Evolutionary conservation across 1,140 invertebrate species (phyloP).

Genomic region (Neotoxoptera formosana): DNA sequence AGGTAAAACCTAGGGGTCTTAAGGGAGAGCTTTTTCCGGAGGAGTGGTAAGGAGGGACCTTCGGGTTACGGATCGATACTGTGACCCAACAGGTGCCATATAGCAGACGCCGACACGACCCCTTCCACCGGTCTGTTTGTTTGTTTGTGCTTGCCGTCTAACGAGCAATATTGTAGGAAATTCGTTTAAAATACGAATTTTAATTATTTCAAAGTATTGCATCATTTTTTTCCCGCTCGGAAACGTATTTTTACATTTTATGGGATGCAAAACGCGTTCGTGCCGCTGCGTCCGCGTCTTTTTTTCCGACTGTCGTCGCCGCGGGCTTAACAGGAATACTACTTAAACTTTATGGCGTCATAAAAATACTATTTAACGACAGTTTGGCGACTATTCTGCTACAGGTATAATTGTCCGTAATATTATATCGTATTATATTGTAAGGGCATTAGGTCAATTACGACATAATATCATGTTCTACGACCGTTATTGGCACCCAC

Average conservation of each 20-base stretch:
- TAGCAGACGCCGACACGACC: conserved; percentile 22
- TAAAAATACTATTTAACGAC: background rate
- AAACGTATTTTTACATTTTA: background rate
- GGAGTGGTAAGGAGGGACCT: conserved; percentile 8
- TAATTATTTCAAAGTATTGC: background rate
- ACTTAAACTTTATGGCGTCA: background rate
- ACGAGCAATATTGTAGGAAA: background rate
- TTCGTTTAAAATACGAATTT: background rate
- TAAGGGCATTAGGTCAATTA: background rate
- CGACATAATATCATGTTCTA: background rate
- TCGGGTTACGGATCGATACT: conserved; percentile 32
- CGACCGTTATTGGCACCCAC: background rate
- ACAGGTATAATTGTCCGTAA: no score
- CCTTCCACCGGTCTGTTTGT: conserved; percentile 2
- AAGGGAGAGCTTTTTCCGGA: background rate
- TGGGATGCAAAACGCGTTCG: background rate
- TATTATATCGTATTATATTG: background rate
- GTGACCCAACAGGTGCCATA: conserved; percentile 55
- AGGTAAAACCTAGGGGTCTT: background rate
- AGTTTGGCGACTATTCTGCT: background rate
- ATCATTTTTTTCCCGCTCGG: background rate
- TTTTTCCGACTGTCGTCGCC: background rate
- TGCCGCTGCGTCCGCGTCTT: background rate
- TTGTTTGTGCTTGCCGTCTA: background rate
- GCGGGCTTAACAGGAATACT: background rate